Conservation (phyloP, 2,797 vertebrate genomes). For the Coregonus ussuriensis region DNA sequence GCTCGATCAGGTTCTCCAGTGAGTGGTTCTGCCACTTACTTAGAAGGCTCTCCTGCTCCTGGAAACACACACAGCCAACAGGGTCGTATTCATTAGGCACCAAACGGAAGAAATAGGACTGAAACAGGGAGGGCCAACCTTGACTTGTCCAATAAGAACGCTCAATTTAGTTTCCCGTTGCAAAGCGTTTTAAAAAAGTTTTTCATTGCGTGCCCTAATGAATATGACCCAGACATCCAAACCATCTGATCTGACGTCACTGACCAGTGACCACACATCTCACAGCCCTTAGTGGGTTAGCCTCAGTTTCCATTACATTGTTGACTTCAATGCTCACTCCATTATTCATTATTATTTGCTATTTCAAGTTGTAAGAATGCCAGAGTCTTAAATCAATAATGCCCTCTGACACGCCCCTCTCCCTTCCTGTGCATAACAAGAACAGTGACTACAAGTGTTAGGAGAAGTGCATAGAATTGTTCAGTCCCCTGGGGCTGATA, state of each 20-base stretch:
- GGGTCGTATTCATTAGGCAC: background rate
- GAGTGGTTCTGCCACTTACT: conserved; percentile 88
- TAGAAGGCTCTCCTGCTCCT: conserved; percentile 94
- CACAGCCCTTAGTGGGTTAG: background rate
- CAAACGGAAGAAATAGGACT: background rate
- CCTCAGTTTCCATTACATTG: background rate
- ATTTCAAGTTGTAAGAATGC: background rate
- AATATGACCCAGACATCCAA: background rate
- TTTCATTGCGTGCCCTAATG: background rate
- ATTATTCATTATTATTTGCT: background rate
- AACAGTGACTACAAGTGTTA: background rate
- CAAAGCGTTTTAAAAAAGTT: background rate
- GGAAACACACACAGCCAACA: conserved; percentile 21
- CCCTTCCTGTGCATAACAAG: background rate
- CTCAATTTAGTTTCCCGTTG: background rate
- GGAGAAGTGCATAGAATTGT: background rate
- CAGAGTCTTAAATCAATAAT: background rate
- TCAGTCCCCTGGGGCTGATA: conserved; percentile 12
- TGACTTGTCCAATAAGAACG: background rate
- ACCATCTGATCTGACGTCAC: background rate
- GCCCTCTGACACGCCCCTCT: too few relatives aligned
- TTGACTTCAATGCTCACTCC: background rate
- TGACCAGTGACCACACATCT: background rate
- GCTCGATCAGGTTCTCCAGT: conserved; percentile 91
- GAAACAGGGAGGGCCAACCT: background rate